These are phyloP conservation scores for Tychaedon coryphoeus DNA, from an alignment of 2,113 vertebrate genomes.

Conservation along the genomic window DNA sequence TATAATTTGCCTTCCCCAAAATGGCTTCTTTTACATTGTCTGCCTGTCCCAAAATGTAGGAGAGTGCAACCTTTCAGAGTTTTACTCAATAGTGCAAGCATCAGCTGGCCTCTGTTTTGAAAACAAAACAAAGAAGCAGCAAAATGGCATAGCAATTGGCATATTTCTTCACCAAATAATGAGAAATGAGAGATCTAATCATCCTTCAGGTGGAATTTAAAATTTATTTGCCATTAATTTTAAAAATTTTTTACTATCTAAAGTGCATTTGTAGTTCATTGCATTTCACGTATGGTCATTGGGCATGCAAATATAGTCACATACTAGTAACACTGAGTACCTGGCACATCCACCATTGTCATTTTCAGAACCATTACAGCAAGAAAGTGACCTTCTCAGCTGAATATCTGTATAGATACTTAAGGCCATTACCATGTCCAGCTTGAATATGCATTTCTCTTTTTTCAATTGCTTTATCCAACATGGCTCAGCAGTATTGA, in stretches of 20 bases:
- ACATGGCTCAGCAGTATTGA: background rate
- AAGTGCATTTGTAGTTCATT: background rate
- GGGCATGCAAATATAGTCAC: background rate
- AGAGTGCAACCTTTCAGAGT: background rate
- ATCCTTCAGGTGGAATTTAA: background rate
- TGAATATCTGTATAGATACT: background rate
- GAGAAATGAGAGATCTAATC: background rate
- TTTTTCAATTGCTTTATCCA: background rate
- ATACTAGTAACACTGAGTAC: background rate
- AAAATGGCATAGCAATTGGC: background rate
- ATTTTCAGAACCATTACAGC: background rate
- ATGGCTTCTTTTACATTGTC: background rate
- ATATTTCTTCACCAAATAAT: background rate
- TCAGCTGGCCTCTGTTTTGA: background rate
- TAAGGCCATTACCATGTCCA: background rate
- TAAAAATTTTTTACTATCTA: background rate
- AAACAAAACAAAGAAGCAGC: background rate
- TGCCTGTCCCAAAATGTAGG: background rate
- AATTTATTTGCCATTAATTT: background rate
- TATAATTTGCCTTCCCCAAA: background rate
- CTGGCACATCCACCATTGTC: accelerated
- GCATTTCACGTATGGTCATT: background rate
- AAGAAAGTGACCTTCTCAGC: background rate
- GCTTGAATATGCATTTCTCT: background rate
- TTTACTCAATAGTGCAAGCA: background rate